Base-by-base conservation (phyloP, 2,888 invertebrate species). In the Troilus luridus region DNA sequence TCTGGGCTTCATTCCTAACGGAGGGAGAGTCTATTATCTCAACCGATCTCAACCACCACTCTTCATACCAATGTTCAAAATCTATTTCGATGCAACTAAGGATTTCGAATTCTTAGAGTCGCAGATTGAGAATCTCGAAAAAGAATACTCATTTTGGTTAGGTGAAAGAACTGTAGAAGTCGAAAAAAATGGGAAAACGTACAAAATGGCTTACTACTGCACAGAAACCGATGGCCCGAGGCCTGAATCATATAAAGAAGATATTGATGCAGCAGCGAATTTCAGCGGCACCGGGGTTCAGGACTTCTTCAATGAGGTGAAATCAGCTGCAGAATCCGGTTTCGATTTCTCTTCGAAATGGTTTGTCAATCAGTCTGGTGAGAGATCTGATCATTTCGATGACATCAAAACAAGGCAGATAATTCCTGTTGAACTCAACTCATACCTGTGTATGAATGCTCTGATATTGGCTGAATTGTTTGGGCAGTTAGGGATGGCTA, bases 341-440 rank as follows among this genome's bases (percentile, higher is more conserved):
- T 98, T 98, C 98, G 99, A 99, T 94, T 99, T 98, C 94, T 98
- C 98, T 0, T 95, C 97, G 1, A 95, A 99, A 89, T 99, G 98
- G 98, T 97, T 97, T 94, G 96, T 97, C 91, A 94, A 96, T 81
- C 54, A 91, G 6, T 95, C 96, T 90, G 96, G 96, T 21, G 96
- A 96, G 0, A 96, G 96, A 93, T 95, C 96, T 94, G 97, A 96
- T n/a, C 96, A 96, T 93, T 94, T 98, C 24, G 95, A 96, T 3
- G 96, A 96, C 93, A 97, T 98, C 3, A 96, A 97, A n/a, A 96
- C 97, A 0, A 95, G 95, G 85, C 96, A 96, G 41, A 97, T 99
- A 93, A 95, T 98, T 41, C 98, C 98, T 0, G 98, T 98, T 24
- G 99, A 99, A 93, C 95, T 99, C 92, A 99, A 99, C 94, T 96